A percentile compares a stretch with the other conserved stretches of the same genome.
These are phyloP conservation scores for Corella eumyota DNA, from an alignment of 23 tunicate genomes.

Conservation along the genomic window DNA sequence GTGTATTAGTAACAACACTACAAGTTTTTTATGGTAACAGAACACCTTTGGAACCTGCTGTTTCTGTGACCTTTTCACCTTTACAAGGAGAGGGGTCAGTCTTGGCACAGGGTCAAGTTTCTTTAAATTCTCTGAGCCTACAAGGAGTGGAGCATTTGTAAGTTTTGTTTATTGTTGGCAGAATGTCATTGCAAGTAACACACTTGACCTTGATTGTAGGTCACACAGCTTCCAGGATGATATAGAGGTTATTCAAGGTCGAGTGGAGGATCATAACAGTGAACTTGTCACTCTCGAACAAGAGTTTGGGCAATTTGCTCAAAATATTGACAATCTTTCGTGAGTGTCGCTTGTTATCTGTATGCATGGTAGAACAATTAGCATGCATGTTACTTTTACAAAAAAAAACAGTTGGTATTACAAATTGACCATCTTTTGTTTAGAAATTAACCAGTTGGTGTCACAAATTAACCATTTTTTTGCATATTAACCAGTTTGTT, in stretches of 20 bases:
- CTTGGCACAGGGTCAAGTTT: slow-evolving; percentile 29
- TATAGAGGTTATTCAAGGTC: slow-evolving; percentile 31
- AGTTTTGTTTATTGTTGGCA: slow-evolving; percentile 6
- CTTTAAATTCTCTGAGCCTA: slow-evolving; percentile 57
- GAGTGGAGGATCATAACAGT: slow-evolving; percentile 26
- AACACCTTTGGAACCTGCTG: slow-evolving; percentile 57
- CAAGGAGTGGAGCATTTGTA: slow-evolving; percentile 85
- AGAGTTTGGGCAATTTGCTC: slow-evolving; percentile 40
- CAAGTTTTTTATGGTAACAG: slow-evolving; percentile 25
- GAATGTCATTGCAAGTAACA: neutral
- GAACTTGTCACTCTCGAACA: slow-evolving; percentile 23
- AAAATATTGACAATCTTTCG: slow-evolving; percentile 42
- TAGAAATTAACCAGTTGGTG: too few relatives aligned
- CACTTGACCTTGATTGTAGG: slow-evolving; percentile 3
- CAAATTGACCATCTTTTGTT: neutral
- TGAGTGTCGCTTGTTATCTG: too few relatives aligned
- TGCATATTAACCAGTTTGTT: too few relatives aligned
- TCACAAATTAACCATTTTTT: too few relatives aligned
- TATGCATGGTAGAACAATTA: too few relatives aligned
- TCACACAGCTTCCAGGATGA: slow-evolving; percentile 43
- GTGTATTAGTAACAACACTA: too few relatives aligned
- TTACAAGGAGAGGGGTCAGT: slow-evolving; percentile 28
- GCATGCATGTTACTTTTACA: too few relatives aligned
- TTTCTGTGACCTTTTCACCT: slow-evolving; percentile 28
- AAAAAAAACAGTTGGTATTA: too few relatives aligned